phyloP scores from a whole-genome alignment of 1,140 invertebrate genomes.

The Chelonus insularis region DNA sequence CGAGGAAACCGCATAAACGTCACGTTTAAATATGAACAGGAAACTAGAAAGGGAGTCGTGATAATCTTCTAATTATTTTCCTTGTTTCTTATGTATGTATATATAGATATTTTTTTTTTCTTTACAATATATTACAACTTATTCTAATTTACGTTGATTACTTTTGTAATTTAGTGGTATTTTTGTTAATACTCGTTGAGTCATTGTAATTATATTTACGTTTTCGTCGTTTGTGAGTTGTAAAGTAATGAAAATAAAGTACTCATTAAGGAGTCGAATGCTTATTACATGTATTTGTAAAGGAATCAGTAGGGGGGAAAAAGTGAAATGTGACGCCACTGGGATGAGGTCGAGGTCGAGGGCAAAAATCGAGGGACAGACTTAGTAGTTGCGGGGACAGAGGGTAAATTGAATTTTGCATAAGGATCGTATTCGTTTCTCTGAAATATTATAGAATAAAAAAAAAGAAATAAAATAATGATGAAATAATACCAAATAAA shows the following conservation, averaged over 20 bases:
- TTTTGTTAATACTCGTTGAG: too few species aligned
- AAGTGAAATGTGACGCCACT: conserved; percentile 21
- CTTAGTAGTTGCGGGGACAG: conserved; percentile 2
- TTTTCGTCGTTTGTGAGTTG: not conserved
- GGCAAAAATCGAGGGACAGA: conserved; percentile 28
- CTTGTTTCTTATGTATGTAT: not conserved
- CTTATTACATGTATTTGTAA: conserved; percentile 10
- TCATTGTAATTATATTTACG: too few species aligned
- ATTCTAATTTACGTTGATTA: too few species aligned
- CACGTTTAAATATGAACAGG: conserved; percentile 1
- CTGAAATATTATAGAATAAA: not conserved
- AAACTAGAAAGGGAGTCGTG: not conserved
- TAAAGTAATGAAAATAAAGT: not conserved
- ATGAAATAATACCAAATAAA: too few species aligned
- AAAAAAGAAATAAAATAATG: too few species aligned
- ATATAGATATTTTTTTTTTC: not conserved
- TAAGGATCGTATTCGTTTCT: conserved; percentile 15
- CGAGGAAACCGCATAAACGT: conserved; percentile 14
- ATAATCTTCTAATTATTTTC: not conserved
- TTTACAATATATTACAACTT: not conserved
- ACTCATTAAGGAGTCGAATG: not conserved
- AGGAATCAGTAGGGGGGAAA: not conserved
- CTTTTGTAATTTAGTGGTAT: too few species aligned
- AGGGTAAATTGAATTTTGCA: conserved; percentile 28
- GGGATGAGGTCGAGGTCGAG: conserved; percentile 30